Percentiles rank a stretch among this genome's conserved stretches.
Evolutionary conservation across 2,113 vertebrate species (phyloP).

Genomic region (Festucalex cinctus): DNA sequence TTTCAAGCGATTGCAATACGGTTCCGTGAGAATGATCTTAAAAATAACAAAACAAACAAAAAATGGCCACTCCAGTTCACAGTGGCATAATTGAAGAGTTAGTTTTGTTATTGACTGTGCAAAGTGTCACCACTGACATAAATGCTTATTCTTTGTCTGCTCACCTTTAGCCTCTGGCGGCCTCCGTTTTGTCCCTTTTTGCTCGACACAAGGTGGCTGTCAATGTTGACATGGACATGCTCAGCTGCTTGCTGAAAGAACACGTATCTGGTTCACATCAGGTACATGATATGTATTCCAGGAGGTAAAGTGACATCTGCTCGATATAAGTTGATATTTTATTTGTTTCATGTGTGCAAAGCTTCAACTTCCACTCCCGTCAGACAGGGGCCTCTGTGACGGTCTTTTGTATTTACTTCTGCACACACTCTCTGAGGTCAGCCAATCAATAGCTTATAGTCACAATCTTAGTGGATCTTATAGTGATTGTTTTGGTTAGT

Average conservation of each 20-base stretch:
- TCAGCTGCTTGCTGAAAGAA: constrained; percentile 49
- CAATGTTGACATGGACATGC: constrained; percentile 38
- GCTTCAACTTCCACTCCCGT: constrained; percentile 34
- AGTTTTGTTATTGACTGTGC: not conserved
- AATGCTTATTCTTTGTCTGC: constrained; percentile 9
- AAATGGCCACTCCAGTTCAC: not conserved
- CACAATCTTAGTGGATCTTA: not conserved
- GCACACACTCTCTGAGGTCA: constrained; percentile 66
- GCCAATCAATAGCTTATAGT: not conserved
- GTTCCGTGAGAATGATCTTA: no score
- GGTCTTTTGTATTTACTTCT: constrained; percentile 69
- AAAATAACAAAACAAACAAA: no score
- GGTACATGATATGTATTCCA: constrained; percentile 42
- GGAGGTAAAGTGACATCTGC: not conserved
- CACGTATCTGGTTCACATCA: constrained; percentile 40
- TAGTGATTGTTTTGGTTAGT: not conserved
- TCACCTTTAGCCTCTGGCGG: constrained; percentile 59
- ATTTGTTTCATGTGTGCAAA: constrained; percentile 10
- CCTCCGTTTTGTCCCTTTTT: constrained; percentile 64
- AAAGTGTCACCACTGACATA: no score
- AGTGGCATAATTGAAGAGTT: not conserved
- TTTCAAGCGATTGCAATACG: no score
- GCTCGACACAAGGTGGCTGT: constrained; percentile 44
- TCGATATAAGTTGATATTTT: not conserved
- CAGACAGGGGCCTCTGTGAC: constrained; percentile 68